phyloP scores from a whole-genome alignment of 1,140 invertebrate species.

The Pantala flavescens region DNA sequence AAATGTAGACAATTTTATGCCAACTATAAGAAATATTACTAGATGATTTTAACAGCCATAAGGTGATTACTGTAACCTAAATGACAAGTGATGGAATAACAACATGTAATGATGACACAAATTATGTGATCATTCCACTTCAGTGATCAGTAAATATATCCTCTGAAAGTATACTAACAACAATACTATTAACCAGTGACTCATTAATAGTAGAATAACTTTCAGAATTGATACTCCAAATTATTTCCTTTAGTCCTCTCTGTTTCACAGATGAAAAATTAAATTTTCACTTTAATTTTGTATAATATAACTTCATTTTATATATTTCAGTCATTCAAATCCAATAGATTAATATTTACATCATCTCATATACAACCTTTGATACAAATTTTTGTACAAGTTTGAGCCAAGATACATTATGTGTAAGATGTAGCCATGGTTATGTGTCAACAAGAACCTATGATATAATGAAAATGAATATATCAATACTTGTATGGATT shows the following conservation, averaged over 20 bases:
- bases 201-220: background rate
- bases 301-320: background rate
- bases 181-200: background rate
- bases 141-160: no score
- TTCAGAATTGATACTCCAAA: background rate
- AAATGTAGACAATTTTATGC: no score
- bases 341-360: background rate
- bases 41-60: no score
- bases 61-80: no score
- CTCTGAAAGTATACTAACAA: background rate
- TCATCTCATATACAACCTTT: background rate
- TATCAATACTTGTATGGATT: background rate
- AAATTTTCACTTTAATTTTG: background rate
- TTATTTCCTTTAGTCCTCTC: background rate
- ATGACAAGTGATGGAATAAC: no score
- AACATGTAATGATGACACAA: no score
- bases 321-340: background rate
- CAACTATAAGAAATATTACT: no score
- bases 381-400: background rate
- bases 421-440: background rate
- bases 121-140: no score
- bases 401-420: background rate
- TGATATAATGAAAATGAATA: background rate
- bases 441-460: background rate
- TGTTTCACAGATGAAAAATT: background rate